Conservation (phyloP, 2,888 invertebrate genomes). For the Drosophila percnosoma region DNA sequence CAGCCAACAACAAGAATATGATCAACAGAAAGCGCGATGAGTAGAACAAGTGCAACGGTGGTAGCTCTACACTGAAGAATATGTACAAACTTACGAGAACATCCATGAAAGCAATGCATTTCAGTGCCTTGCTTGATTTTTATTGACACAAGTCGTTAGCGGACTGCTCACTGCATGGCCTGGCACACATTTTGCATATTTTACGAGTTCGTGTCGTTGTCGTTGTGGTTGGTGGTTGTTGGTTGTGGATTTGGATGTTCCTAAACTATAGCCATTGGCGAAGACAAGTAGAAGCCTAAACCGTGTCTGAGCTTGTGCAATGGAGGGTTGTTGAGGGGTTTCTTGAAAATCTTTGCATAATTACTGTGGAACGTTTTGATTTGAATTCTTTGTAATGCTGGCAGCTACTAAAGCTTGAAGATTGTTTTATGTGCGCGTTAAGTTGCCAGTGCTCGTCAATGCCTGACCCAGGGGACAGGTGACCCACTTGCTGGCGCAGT, state of each 20-base stretch:
- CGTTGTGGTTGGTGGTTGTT: conserved; percentile 31
- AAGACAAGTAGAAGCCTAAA: conserved; percentile 36
- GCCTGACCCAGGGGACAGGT: conserved; percentile 72
- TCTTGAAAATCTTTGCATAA: conserved; percentile 72
- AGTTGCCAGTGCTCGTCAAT: conserved; percentile 57
- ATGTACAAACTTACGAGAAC: conserved; percentile 58
- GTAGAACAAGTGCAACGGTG: conserved; percentile 73
- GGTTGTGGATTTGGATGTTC: conserved; percentile 47
- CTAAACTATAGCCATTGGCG: conserved; percentile 49
- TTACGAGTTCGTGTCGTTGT: conserved; percentile 79
- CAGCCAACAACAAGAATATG: conserved; percentile 32
- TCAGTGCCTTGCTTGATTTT: conserved; percentile 76
- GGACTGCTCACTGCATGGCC: conserved; percentile 66
- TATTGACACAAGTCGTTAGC: conserved; percentile 80
- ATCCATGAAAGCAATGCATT: conserved; percentile 63
- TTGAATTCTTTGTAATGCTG: conserved; percentile 69
- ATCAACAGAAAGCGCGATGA: conserved; percentile 58
- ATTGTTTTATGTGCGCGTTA: conserved; percentile 57
- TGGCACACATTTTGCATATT: conserved; percentile 82
- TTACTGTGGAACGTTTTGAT: conserved; percentile 69
- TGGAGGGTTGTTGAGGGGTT: conserved; percentile 35
- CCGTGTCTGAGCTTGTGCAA: conserved; percentile 58
- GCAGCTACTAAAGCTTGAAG: conserved; percentile 57
- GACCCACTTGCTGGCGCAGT: conserved; percentile 64
- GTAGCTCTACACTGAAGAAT: conserved; percentile 51